These are phyloP conservation scores for Brachyhypopomus occidentalis DNA, from an alignment of 2,113 vertebrate genomes.

Conservation along the genomic window DNA sequence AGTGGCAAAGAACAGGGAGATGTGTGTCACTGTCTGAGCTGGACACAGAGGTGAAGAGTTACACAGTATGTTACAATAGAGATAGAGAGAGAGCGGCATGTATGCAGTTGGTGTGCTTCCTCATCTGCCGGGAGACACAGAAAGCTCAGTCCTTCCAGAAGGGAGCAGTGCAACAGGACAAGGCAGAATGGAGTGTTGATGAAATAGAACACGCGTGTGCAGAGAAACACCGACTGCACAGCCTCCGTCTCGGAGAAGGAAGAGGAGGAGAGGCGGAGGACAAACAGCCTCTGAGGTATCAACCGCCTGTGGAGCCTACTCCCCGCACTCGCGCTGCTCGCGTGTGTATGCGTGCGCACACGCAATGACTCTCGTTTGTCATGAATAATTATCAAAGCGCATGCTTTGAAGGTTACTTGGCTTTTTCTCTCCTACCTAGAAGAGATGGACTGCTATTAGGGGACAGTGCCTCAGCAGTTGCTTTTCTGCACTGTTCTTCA, in stretches of 20 bases:
- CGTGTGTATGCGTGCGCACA: slow-evolving; percentile 34
- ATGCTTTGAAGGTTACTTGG: slow-evolving; percentile 14
- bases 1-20: slow-evolving; percentile 3
- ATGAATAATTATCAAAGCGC: slow-evolving; percentile 19
- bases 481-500: not conserved
- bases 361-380: slow-evolving; percentile 23
- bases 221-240: not conserved
- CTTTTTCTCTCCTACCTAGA: not conserved
- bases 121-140: slow-evolving; percentile 31
- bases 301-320: slow-evolving; percentile 51
- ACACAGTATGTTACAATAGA: slow-evolving; percentile 31
- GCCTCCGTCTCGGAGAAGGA: slow-evolving; percentile 24
- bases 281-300: slow-evolving; percentile 30
- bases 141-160: slow-evolving; percentile 22
- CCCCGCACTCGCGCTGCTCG: slow-evolving; percentile 27
- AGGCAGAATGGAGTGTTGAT: not conserved
- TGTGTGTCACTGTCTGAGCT: slow-evolving; percentile 32
- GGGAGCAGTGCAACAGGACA: not conserved
- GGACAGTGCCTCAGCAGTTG: slow-evolving; percentile 10
- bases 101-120: slow-evolving; percentile 29
- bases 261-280: slow-evolving; percentile 3
- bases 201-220: slow-evolving; percentile 9
- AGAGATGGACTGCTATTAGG: not conserved
- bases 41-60: slow-evolving; percentile 42
- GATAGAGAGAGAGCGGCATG: not conserved